Base-by-base conservation (phyloP, 37 sponge, comb jelly and placozoan genomes). In the Aplysina aerophoba region DNA sequence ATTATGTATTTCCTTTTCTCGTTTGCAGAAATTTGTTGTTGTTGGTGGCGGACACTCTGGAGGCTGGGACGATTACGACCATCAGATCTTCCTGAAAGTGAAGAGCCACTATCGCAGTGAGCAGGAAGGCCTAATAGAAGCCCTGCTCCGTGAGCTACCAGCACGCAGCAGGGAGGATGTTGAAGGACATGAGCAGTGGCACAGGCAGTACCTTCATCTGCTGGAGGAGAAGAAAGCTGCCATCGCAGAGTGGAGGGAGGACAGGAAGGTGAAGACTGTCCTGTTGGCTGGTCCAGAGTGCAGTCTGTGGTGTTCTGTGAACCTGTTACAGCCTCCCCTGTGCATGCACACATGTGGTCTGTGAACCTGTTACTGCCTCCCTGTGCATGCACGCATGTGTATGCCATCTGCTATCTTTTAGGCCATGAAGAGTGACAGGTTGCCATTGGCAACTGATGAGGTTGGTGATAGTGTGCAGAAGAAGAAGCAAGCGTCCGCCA, bases 41-140 rank as follows among this genome's bases (percentile, higher is more conserved):
- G 89, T 87, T 58, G 91, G 83, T 30, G 92, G 96, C 19, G 98
- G 96, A 22, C 85, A 88, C 54, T 55, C 81, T 21, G 96, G 94
- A 24, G 98, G 96, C 5, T 97, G 98, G 98, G 96, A 97, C 66
- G 92, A 95, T 20, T 87, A 85, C 40, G 98, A 97, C 71, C 96
- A 97, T 68, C 79, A 91, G 12, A 82, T 87, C 0, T 97, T 94
- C 65, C 39, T 95, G 8, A 92, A 74, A 64, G 38, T 83, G 30
- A 73, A 84, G 27, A 66, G 13, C 61, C 90, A 53, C 21, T 37
- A 79, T 41, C 30, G 86, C 33, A 25, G 58, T 53, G 69, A 71
- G 62, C n/a, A 55, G 35, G 21, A 33, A 19, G 41, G 41, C 14
- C 88, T 94, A n/a, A 40, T 90, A 12, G 91, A 87, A 38, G 81